These are phyloP conservation scores for Nothoprocta perdicaria DNA, from an alignment of 2,113 vertebrate genomes.

Conservation along the genomic window DNA sequence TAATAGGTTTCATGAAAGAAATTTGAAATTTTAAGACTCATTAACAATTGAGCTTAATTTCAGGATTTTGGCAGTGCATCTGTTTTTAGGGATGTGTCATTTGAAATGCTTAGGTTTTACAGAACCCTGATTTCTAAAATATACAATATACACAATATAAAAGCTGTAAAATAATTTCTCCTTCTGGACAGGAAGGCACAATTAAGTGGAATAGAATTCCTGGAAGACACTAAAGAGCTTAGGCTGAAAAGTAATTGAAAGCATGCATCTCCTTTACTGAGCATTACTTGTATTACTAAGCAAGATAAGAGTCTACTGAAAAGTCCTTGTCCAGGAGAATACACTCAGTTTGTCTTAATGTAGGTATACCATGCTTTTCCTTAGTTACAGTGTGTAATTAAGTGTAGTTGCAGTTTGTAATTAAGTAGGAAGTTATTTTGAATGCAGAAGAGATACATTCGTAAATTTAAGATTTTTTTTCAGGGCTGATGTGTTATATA, in stretches of 20 bases:
- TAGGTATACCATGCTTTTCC: neutral
- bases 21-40: neutral
- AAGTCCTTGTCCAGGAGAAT: slow-evolving; percentile 2
- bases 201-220: neutral
- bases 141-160: neutral
- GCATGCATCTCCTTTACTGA: neutral
- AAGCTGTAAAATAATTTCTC: neutral
- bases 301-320: neutral
- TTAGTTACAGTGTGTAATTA: neutral
- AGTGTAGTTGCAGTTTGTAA: neutral
- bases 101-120: neutral
- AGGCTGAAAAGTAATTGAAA: neutral
- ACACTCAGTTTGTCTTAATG: neutral
- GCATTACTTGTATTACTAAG: neutral
- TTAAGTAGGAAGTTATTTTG: slow-evolving; percentile 24
- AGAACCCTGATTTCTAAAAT: neutral
- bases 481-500: neutral
- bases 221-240: neutral
- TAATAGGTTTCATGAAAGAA: neutral
- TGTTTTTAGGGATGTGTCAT: neutral
- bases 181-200: neutral
- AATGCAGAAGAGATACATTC: neutral
- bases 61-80: neutral
- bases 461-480: neutral
- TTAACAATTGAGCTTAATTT: neutral